Base-by-base conservation (phyloP, 2,797 vertebrate genomes). In the Diplodus puntazzo region DNA sequence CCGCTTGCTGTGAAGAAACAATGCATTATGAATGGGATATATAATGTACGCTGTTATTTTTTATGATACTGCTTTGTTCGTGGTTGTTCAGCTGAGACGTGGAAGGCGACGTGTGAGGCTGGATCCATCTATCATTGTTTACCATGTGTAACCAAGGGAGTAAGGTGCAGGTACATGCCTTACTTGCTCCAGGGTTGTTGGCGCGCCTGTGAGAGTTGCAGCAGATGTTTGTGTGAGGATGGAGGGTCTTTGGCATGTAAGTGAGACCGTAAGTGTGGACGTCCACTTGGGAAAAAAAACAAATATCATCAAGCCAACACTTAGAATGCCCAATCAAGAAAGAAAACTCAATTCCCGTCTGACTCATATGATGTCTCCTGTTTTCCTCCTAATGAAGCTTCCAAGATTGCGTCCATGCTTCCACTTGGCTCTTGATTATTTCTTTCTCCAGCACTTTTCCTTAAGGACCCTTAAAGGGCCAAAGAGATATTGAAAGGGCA, bases 11-110 rank as follows among this genome's bases (percentile, higher is more conserved):
- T 57, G 49, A 75, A 79, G 67, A 63, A 52, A 42, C 21, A 5
- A 77, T 87, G 65, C 68, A 80, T 81, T 78, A 84, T 88, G 68
- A 68, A 85, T 85, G 73, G 30, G 69, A 67, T 86, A 53, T 74
- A 54, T 85, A 77, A 85, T 81, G 54, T 45, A 55, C 60, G 10
- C 17, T 49, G 45, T 80, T 82, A 42, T 62, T 83, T 73, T 39
- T 53, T 69, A 64, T 63, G 55, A 63, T 48, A 1, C 10, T 23
- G 64, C 52, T 63, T 83, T 80, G 69, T 69, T 72, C 39, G 27
- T 18, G 67, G 42, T 46, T 54, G 53, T 68, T 80, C 76, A 21
- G 5, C 27, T 25, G 42, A 49, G 54, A 65, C 39, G 45, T 62
- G 39, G 17, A 73, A 60, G 23, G 39, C 39, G 2, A 39, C 10